Percentiles rank a stretch among this genome's conserved stretches.
Conservation (phyloP, 2,113 vertebrate species). For the Calidris pugnax region DNA sequence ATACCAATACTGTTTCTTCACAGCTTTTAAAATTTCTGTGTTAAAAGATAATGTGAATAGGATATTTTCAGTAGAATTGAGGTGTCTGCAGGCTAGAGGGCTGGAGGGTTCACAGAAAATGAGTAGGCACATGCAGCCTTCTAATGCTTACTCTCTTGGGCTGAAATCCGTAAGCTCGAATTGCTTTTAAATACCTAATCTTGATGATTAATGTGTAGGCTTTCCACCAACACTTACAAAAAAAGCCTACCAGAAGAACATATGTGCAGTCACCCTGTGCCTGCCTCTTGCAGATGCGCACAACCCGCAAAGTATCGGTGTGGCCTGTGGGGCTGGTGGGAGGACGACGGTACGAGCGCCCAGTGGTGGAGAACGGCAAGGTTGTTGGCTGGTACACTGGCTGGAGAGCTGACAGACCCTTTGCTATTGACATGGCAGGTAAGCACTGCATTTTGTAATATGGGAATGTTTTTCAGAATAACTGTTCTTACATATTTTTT, state of each 20-base stretch:
- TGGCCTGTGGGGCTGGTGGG: slow-evolving; percentile 98
- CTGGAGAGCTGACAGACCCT: slow-evolving; percentile 95
- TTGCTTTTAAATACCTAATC: background rate
- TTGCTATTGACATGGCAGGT: slow-evolving; percentile 99
- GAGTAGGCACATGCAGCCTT: background rate
- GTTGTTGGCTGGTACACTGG: slow-evolving; percentile 98
- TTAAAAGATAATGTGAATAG: background rate
- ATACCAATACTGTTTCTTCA: background rate
- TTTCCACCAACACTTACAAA: accelerated
- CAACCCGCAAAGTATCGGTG: slow-evolving; percentile 89
- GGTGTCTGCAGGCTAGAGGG: background rate
- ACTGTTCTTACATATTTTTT: background rate
- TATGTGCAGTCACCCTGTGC: background rate
- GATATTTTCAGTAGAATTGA: background rate
- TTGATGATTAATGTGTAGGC: accelerated
- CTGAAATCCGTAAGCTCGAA: background rate
- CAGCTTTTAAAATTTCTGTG: background rate
- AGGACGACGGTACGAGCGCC: slow-evolving; percentile 92
- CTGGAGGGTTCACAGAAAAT: background rate
- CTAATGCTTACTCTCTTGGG: background rate
- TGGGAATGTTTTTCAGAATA: accelerated
- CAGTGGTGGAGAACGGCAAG: slow-evolving; percentile 89
- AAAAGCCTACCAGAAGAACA: accelerated
- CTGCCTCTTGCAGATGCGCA: slow-evolving; percentile 86
- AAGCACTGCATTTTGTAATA: background rate